Conservation (phyloP, 2,113 vertebrate species). For the Lota lota region DNA sequence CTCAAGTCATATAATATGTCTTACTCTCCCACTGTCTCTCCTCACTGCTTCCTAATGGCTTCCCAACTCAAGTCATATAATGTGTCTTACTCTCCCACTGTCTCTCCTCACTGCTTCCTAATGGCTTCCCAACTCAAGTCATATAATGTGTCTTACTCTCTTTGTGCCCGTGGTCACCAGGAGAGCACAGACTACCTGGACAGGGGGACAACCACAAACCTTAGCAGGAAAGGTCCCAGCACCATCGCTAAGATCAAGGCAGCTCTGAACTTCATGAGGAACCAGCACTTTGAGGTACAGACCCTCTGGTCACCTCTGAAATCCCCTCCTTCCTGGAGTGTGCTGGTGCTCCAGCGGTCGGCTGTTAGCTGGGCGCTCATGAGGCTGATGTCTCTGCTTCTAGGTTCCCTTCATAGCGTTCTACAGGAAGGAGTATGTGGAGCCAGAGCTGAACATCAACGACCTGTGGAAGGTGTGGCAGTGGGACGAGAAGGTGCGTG, state of each 20-base stretch:
- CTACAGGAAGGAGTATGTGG: constrained; percentile 98
- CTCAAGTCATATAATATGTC: too few relatives aligned
- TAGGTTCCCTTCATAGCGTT: constrained; percentile 98
- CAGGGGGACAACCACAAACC: constrained; percentile 87
- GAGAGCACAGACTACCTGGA: constrained; percentile 94
- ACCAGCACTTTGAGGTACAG: constrained; percentile 95
- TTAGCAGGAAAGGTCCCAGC: constrained; percentile 93
- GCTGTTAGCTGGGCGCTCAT: neutral
- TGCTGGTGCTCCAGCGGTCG: too few relatives aligned
- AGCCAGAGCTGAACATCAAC: constrained; percentile 95
- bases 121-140: too few relatives aligned
- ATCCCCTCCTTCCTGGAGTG: too few relatives aligned
- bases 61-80: too few relatives aligned
- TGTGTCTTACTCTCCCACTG: too few relatives aligned
- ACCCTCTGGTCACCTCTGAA: too few relatives aligned
- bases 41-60: too few relatives aligned
- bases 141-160: constrained; percentile 15
- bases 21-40: too few relatives aligned
- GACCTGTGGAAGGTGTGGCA: constrained; percentile 98
- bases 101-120: too few relatives aligned
- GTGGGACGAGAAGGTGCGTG: constrained; percentile 95
- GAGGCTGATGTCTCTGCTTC: neutral
- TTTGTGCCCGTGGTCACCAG: constrained; percentile 69
- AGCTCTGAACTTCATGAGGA: constrained; percentile 97
- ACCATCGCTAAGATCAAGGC: constrained; percentile 98